Percentiles rank a stretch among this genome's conserved stretches.
Conservation (phyloP, 2,113 vertebrate species). For the Aldabrachelys gigantea region DNA sequence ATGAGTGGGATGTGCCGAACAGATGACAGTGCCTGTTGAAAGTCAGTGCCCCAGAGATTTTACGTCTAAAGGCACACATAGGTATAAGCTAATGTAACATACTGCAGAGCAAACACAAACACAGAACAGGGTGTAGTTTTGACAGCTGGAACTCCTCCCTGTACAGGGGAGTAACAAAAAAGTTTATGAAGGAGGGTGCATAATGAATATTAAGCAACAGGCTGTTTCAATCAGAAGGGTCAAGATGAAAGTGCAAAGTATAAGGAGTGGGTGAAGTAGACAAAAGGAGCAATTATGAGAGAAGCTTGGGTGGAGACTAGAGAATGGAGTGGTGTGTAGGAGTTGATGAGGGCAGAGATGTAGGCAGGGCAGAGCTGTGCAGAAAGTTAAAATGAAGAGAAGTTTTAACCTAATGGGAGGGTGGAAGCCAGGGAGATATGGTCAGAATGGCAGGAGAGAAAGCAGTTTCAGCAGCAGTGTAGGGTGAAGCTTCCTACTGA, state of each 20-base stretch:
- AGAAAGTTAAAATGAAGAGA: background rate
- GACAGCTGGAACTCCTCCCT: background rate
- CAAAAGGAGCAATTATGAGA: background rate
- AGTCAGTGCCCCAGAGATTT: background rate
- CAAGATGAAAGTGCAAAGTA: background rate
- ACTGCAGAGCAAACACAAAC: background rate
- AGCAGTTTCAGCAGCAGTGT: background rate
- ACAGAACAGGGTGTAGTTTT: background rate
- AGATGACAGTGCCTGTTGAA: background rate
- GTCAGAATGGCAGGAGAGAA: slow-evolving; percentile 5
- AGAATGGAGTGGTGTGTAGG: background rate
- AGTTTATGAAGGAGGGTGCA: background rate
- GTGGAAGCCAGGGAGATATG: background rate
- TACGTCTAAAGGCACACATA: background rate
- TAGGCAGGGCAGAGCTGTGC: background rate
- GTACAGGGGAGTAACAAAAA: background rate
- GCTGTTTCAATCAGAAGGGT: background rate
- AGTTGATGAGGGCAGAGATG: background rate
- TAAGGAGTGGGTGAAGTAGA: background rate
- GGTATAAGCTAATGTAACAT: background rate
- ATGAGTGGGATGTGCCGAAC: background rate
- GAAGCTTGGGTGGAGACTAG: background rate
- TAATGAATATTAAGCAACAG: background rate
- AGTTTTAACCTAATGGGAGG: background rate
- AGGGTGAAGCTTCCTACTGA: slow-evolving; percentile 46